phyloP scores from a whole-genome alignment of 53 echinoderm and acorn worm genomes.

The Henricia sp. region DNA sequence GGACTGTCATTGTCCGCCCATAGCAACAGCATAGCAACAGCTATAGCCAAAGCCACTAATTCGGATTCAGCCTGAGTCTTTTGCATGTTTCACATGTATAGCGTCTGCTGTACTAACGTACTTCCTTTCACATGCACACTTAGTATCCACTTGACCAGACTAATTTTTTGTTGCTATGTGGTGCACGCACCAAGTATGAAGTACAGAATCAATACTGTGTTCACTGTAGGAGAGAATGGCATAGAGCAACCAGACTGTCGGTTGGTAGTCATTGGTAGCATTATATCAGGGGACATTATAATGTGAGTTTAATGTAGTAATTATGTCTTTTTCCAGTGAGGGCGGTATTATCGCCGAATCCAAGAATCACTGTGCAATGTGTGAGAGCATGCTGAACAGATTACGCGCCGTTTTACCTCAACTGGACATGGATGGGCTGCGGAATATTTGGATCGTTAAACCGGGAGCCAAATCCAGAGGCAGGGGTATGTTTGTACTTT shows the following conservation, averaged over 20 bases:
- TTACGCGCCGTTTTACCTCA: constrained; percentile 71
- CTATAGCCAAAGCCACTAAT: too few relatives aligned
- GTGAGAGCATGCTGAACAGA: constrained; percentile 83
- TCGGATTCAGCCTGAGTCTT: too few relatives aligned
- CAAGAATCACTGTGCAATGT: constrained; percentile 65
- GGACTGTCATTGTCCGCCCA: too few relatives aligned
- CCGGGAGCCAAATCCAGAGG: constrained; percentile 98
- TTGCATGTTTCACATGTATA: too few relatives aligned
- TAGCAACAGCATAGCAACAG: too few relatives aligned
- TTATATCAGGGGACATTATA: not conserved
- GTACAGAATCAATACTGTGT: not conserved
- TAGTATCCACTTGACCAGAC: too few relatives aligned
- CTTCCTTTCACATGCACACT: too few relatives aligned
- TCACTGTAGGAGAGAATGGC: too few relatives aligned
- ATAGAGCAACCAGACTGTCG: too few relatives aligned
- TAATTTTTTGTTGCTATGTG: too few relatives aligned
- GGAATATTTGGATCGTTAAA: constrained; percentile 98
- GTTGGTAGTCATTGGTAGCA: not conserved
- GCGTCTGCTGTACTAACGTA: too few relatives aligned
- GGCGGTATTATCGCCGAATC: constrained; percentile 77
- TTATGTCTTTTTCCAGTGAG: constrained; percentile 63
- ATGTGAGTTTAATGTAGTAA: not conserved
- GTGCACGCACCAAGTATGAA: not conserved
- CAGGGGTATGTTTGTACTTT: constrained; percentile 90
- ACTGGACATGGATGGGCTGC: constrained; percentile 88